These are phyloP conservation scores for Prionailurus bengalensis DNA, from an alignment of 2,113 vertebrate genomes.

Conservation along the genomic window DNA sequence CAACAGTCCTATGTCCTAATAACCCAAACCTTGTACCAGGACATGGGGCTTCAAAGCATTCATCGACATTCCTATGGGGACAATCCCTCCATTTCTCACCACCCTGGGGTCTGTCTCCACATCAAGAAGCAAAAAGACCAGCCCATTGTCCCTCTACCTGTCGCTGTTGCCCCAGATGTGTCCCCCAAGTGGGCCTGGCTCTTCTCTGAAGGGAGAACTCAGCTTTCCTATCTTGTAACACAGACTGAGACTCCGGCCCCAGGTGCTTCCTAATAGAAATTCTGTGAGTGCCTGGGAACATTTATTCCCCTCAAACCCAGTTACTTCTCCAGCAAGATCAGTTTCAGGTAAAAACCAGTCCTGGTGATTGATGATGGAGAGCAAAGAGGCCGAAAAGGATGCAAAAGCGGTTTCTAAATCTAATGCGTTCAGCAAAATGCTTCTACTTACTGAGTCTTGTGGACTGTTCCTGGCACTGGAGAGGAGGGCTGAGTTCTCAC, in stretches of 20 bases:
- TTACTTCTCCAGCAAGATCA: constrained; percentile 60
- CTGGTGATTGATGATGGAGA: constrained; percentile 55
- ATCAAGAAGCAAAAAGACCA: background rate
- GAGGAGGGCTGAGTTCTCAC: constrained; percentile 64
- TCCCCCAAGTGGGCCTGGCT: background rate
- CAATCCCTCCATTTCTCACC: background rate
- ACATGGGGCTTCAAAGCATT: rapidly evolving
- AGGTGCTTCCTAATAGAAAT: background rate
- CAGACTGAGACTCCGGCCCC: background rate
- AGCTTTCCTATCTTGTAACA: background rate
- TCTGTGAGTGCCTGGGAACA: background rate
- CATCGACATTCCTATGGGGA: rapidly evolving
- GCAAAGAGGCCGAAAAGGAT: constrained; percentile 39
- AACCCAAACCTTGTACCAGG: rapidly evolving
- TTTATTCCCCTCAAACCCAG: constrained; percentile 62
- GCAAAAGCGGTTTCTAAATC: constrained; percentile 62
- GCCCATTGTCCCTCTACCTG: rapidly evolving
- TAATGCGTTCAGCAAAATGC: constrained; percentile 67
- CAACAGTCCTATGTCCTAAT: background rate
- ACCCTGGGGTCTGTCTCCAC: background rate
- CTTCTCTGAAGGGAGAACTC: background rate
- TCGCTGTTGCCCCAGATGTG: too few species aligned
- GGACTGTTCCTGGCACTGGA: constrained; percentile 67
- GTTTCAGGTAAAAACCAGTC: constrained; percentile 38
- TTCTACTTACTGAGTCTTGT: constrained; percentile 84